Conservation (phyloP, 2,113 vertebrate species). For the Canis aureus region DNA sequence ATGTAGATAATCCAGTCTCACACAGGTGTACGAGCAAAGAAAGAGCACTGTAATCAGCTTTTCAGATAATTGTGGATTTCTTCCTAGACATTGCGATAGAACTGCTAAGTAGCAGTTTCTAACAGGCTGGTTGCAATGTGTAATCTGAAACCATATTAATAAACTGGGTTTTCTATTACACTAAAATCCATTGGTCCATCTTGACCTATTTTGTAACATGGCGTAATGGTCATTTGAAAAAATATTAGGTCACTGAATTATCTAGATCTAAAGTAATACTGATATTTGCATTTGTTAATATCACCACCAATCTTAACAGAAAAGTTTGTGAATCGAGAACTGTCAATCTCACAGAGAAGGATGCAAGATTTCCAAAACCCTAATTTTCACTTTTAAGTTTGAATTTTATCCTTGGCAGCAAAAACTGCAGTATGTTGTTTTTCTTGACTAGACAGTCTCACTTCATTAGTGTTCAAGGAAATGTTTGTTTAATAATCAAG, state of each 20-base stretch:
- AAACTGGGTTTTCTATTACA: neutral
- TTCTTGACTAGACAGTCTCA: neutral
- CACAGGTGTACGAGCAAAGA: neutral
- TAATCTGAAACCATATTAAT: neutral
- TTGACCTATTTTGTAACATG: neutral
- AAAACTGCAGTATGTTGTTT: neutral
- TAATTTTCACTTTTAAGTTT: conserved; percentile 25
- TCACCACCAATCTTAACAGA: neutral
- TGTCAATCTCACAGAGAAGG: neutral
- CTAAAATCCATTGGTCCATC: neutral
- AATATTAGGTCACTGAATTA: neutral
- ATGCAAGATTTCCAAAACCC: neutral
- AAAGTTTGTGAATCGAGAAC: neutral
- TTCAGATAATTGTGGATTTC: conserved; percentile 4
- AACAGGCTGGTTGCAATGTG: neutral
- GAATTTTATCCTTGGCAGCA: neutral
- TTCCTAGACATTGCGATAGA: neutral
- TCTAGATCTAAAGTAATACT: neutral
- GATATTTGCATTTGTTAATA: neutral
- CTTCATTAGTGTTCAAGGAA: neutral
- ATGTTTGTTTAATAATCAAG: neutral
- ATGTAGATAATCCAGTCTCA: neutral
- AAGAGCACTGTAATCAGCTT: neutral
- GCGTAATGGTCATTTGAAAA: neutral
- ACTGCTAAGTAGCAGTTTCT: neutral